Evolutionary conservation across 2,113 vertebrate genomes (phyloP).

Genomic region (Aphelocoma coerulescens): DNA sequence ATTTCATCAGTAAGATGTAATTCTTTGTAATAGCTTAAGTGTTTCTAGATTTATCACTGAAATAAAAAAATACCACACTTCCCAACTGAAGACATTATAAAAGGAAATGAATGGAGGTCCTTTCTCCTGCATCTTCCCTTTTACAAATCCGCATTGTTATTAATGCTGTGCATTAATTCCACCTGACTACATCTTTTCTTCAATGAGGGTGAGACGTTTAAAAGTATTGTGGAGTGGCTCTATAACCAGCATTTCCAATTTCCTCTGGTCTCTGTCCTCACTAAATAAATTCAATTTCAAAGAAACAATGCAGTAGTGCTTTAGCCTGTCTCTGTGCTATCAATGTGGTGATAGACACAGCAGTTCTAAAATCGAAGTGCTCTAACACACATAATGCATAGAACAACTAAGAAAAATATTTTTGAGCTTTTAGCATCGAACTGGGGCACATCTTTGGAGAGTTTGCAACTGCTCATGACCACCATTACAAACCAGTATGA

Average conservation of each 20-base stretch:
- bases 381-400: not conserved
- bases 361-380: not conserved
- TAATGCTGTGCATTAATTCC: conserved; percentile 13
- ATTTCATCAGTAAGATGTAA: conserved; percentile 37
- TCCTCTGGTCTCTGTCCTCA: not conserved
- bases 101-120: conserved; percentile 26
- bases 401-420: not conserved
- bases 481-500: not conserved
- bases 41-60: conserved; percentile 53
- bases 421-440: not conserved
- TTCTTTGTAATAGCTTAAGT: conserved; percentile 54
- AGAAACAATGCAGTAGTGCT: not conserved
- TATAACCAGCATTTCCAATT: not conserved
- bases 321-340: not conserved
- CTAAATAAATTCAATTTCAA: not conserved
- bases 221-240: not conserved
- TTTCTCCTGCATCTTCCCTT: not conserved
- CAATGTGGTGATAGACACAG: not conserved
- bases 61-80: conserved; percentile 40
- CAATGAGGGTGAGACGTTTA: not conserved
- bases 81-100: conserved; percentile 8
- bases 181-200: not conserved
- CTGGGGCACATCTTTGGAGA: not conserved
- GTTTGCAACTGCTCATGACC: not conserved
- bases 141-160: not conserved